Conservation (phyloP, 2,888 invertebrate genomes). For the Pseudococcus longispinus region DNA sequence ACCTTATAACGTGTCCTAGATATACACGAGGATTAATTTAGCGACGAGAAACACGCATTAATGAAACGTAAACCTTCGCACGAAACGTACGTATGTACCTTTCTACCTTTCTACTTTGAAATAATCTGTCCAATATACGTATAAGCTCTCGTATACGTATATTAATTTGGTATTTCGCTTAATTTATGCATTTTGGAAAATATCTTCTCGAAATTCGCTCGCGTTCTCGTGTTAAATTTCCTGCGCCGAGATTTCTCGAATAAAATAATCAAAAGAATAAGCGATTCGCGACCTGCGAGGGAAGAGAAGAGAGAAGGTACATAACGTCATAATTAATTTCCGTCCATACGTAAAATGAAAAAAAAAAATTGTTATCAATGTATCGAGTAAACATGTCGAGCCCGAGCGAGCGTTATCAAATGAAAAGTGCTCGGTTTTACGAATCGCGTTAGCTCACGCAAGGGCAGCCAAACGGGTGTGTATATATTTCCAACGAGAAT, state of each 20-base stretch:
- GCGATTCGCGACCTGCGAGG: background rate
- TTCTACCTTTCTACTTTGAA: background rate
- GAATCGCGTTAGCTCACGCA: conserved; percentile 12
- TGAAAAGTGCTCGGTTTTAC: background rate
- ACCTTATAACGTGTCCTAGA: background rate
- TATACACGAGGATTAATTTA: background rate
- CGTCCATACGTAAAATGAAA: background rate
- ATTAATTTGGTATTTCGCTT: background rate
- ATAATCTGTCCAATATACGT: background rate
- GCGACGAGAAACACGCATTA: background rate
- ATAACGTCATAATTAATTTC: conserved; percentile 1
- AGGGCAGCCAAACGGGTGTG: conserved; percentile 4
- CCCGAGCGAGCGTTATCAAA: background rate
- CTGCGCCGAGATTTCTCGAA: background rate
- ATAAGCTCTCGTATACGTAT: background rate
- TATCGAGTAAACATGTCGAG: conserved; percentile 16
- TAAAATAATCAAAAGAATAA: background rate
- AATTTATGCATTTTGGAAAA: background rate
- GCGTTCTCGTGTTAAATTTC: background rate
- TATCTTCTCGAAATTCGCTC: background rate
- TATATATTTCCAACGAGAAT: background rate
- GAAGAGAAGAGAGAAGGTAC: background rate
- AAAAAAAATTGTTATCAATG: conserved; percentile 1
- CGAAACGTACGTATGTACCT: background rate
- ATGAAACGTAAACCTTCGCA: background rate